Conservation (phyloP, 1,140 invertebrate species). For the Brachionus angularis region DNA sequence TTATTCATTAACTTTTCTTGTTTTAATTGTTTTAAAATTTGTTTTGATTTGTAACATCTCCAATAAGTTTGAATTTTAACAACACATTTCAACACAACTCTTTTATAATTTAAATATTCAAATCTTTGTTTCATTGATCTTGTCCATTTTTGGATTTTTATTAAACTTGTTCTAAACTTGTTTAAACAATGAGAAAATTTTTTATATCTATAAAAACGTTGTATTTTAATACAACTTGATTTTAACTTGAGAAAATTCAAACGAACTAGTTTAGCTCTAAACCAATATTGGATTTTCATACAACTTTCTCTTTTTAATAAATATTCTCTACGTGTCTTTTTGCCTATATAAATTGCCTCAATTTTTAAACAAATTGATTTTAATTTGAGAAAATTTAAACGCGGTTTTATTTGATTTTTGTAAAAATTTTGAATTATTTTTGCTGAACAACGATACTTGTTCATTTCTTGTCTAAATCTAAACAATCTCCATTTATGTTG, state of each 20-base stretch:
- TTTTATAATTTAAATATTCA: conserved; percentile 7
- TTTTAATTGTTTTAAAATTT: neutral
- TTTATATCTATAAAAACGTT: neutral
- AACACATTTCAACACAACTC: neutral
- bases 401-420: no score
- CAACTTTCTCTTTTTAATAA: no score
- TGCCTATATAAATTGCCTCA: no score
- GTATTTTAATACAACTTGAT: conserved; percentile 3
- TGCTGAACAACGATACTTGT: neutral
- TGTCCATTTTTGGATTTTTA: conserved; percentile 22
- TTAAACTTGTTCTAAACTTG: neutral
- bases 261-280: neutral
- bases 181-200: conserved; percentile 23
- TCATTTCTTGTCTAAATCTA: conserved; percentile 15
- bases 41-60: neutral
- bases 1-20: neutral
- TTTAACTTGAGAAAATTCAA: neutral
- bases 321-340: no score
- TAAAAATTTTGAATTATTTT: no score
- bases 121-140: conserved; percentile 19
- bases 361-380: no score
- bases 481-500: conserved; percentile 11
- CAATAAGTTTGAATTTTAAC: conserved; percentile 5
- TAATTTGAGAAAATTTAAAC: no score
- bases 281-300: no score